Percentiles rank a stretch among this genome's conserved stretches.
Evolutionary conservation across 1,140 invertebrate species (phyloP).

Genomic region (Diachasmimorpha longicaudata): DNA sequence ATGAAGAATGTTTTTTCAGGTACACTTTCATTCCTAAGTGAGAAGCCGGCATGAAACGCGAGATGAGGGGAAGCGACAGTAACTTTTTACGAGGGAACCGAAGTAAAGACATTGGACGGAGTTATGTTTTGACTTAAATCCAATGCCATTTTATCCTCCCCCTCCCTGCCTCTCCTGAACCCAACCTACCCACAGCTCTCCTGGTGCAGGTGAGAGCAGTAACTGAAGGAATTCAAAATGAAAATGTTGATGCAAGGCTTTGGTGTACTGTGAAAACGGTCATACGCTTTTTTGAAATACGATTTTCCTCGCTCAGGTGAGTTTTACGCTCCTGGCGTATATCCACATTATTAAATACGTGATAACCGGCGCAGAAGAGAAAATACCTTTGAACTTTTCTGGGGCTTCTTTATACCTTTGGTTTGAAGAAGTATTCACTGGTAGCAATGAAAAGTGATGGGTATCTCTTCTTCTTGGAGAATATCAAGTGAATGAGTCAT

Average conservation of each 20-base stretch:
- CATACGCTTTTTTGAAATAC: not conserved
- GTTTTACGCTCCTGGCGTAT: conserved; percentile 15
- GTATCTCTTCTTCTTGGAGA: not conserved
- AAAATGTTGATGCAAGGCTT: not conserved
- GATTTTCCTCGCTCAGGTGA: not conserved
- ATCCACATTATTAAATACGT: conserved; percentile 34
- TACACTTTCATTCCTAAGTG: not conserved
- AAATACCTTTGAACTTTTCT: not conserved
- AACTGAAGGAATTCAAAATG: not conserved
- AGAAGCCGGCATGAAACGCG: not conserved
- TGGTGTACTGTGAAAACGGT: not conserved
- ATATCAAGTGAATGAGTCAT: not conserved
- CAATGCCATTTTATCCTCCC: not conserved
- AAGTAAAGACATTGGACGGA: not conserved
- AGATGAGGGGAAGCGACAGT: not conserved
- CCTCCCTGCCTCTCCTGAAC: not conserved
- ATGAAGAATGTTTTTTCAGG: not conserved
- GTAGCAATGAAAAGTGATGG: not conserved
- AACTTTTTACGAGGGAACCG: not conserved
- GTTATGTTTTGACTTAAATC: not conserved
- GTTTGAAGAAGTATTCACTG: not conserved
- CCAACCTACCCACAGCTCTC: not conserved
- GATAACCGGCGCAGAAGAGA: conserved; percentile 16
- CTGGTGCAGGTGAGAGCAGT: not conserved
- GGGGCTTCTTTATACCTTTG: not conserved